Conservation (phyloP, 2,113 vertebrate species). For the Nannobrachium achirus region DNA sequence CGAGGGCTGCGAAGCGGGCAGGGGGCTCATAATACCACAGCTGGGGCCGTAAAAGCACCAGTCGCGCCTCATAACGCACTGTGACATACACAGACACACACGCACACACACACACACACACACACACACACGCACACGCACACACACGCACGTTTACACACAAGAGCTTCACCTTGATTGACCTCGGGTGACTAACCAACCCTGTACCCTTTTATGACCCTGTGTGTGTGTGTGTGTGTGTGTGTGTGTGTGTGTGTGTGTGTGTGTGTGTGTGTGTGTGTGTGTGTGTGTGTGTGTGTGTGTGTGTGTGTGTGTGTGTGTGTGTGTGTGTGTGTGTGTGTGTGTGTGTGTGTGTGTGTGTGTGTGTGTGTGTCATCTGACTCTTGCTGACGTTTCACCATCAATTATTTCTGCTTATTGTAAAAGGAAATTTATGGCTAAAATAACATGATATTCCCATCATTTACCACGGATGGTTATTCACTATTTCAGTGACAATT, state of each 20-base stretch:
- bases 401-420: no score
- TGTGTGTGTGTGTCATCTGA: neutral
- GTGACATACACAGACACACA: neutral
- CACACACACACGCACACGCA: slow-evolving; percentile 21
- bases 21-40: neutral
- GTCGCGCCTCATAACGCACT: slow-evolving; percentile 7
- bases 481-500: no score
- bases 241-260: neutral
- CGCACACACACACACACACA: slow-evolving; percentile 1
- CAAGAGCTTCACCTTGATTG: slow-evolving; percentile 10
- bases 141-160: slow-evolving; percentile 1
- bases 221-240: neutral
- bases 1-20: neutral
- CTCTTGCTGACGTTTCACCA: neutral
- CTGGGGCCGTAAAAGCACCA: slow-evolving; percentile 3
- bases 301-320: neutral
- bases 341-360: slow-evolving; percentile 5
- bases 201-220: slow-evolving; percentile 11
- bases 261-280: neutral
- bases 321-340: slow-evolving; percentile 6
- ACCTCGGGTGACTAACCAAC: slow-evolving; percentile 15
- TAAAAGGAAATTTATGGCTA: no score
- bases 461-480: no score
- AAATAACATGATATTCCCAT: no score
- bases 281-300: neutral